A percentile compares a stretch with the other conserved stretches of the same genome.
phyloP scores from a whole-genome alignment of 1,140 invertebrate species.

The Drosophila lacteicornis region DNA sequence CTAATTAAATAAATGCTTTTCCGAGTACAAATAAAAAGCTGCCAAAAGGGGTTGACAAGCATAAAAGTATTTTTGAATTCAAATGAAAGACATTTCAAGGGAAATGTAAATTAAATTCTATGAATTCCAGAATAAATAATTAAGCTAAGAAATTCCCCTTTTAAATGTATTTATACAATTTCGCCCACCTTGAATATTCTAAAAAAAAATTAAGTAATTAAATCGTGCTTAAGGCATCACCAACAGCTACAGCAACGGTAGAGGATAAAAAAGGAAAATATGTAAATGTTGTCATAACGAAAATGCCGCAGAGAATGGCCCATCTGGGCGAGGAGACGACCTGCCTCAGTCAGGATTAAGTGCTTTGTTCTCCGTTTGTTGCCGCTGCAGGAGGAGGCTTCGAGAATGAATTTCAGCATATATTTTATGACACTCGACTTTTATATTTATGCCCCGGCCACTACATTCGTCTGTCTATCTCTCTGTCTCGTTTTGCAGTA shows the following conservation, averaged over 20 bases:
- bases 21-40: neutral
- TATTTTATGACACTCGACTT: slow-evolving; percentile 82
- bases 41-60: neutral
- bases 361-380: slow-evolving; percentile 48
- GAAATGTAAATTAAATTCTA: neutral
- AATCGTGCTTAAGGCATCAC: slow-evolving; percentile 35
- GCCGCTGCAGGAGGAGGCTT: slow-evolving; percentile 37
- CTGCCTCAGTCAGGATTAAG: slow-evolving; percentile 58
- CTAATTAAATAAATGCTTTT: slow-evolving; percentile 16
- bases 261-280: slow-evolving; percentile 43
- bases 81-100: neutral
- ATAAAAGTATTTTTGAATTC: neutral
- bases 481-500: slow-evolving; percentile 45
- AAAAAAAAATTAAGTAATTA: slow-evolving; percentile 49
- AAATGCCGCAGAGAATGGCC: slow-evolving; percentile 53
- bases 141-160: neutral
- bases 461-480: slow-evolving; percentile 44
- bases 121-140: slow-evolving; percentile 11
- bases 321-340: slow-evolving; percentile 42
- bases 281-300: slow-evolving; percentile 54
- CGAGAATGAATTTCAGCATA: slow-evolving; percentile 77
- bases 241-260: slow-evolving; percentile 14
- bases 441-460: slow-evolving; percentile 71
- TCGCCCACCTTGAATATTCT: slow-evolving; percentile 22
- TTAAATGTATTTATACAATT: slow-evolving; percentile 28